phyloP scores from a whole-genome alignment of 1,140 invertebrate genomes.

The Tigriopus japonicus region DNA sequence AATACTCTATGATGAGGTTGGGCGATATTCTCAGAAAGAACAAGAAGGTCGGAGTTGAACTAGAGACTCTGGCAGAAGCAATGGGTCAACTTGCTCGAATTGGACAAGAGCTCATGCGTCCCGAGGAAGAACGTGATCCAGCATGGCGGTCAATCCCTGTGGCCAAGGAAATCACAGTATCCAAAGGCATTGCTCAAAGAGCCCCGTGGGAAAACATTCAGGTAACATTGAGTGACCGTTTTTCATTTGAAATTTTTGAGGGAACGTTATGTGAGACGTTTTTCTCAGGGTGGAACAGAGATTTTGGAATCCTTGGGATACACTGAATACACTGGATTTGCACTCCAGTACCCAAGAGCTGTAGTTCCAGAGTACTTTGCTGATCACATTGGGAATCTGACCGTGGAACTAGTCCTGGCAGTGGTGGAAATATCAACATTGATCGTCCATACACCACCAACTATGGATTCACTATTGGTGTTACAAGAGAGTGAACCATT shows the following conservation, averaged over 20 bases:
- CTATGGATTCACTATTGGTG: not conserved
- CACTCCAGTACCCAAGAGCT: slow-evolving; percentile 3
- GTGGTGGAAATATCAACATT: slow-evolving; percentile 12
- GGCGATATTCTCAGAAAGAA: slow-evolving; percentile 6
- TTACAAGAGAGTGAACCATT: slow-evolving; percentile 4
- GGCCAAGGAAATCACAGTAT: slow-evolving; percentile 4
- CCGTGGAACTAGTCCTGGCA: slow-evolving; percentile 5
- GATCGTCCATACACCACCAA: not conserved
- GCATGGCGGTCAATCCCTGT: slow-evolving; percentile 8
- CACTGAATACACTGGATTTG: slow-evolving; percentile 11
- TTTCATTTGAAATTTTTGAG: not conserved
- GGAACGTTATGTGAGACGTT: not conserved
- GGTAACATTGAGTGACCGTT: not conserved
- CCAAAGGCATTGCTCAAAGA: slow-evolving; percentile 3
- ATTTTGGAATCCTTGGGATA: slow-evolving; percentile 6
- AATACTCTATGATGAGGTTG: slow-evolving; percentile 6
- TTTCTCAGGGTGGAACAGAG: slow-evolving; percentile 9
- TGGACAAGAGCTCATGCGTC: not conserved
- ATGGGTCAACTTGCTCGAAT: slow-evolving; percentile 11
- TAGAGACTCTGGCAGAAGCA: slow-evolving; percentile 1
- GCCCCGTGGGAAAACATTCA: slow-evolving; percentile 7
- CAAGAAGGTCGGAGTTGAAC: not conserved
- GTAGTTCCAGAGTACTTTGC: slow-evolving; percentile 5
- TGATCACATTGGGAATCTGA: slow-evolving; percentile 10
- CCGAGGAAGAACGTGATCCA: slow-evolving; percentile 8